These are phyloP conservation scores for Numenius arquata DNA, from an alignment of 2,113 vertebrate species.

Conservation along the genomic window DNA sequence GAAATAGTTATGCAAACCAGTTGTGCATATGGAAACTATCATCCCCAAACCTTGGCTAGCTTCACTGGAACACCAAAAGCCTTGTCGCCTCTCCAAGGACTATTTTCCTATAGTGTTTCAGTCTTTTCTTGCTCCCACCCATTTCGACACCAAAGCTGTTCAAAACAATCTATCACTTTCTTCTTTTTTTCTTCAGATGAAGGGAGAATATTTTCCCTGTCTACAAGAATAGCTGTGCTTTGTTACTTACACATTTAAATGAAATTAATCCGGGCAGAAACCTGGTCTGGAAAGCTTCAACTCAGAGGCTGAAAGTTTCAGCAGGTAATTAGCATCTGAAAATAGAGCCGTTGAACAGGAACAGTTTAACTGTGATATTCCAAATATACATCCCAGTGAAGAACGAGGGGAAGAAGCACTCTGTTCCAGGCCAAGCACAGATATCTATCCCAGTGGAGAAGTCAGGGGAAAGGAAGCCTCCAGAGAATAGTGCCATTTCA, in stretches of 20 bases:
- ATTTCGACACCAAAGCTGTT: constrained; percentile 4
- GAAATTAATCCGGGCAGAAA: not conserved
- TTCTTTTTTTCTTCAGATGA: not conserved
- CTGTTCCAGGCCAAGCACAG: not conserved
- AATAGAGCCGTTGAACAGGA: not conserved
- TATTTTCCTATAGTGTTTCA: constrained; percentile 39
- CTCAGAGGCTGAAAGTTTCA: not conserved
- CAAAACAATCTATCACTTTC: not conserved
- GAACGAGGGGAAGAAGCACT: not conserved
- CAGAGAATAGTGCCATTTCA: not conserved
- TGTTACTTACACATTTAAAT: not conserved
- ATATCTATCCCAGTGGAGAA: not conserved
- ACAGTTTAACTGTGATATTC: not conserved
- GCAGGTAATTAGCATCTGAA: not conserved
- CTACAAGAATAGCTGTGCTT: not conserved
- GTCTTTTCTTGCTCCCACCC: not conserved
- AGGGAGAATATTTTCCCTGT: not conserved
- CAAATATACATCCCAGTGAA: not conserved
- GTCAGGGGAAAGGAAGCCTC: not conserved
- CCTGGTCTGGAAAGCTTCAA: constrained; percentile 5
- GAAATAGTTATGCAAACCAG: not conserved
- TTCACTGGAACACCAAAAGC: constrained; percentile 5
- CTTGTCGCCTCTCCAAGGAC: not conserved
- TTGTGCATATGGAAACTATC: constrained; percentile 38
- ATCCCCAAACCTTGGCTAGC: constrained; percentile 19